Conservation (phyloP, 2,888 invertebrate genomes). For the Acronicta leporina region DNA sequence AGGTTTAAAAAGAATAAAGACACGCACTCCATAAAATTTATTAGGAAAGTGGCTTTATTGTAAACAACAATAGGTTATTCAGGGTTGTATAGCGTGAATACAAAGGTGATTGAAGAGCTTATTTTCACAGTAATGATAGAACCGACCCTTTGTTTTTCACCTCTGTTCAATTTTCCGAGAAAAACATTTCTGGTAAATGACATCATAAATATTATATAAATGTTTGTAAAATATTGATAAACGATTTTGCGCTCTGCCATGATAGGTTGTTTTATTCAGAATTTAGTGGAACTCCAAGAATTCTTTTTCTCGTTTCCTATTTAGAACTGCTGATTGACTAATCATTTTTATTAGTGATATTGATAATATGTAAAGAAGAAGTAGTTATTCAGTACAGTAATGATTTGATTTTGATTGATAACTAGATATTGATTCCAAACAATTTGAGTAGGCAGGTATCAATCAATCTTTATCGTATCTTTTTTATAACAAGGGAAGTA, state of each 20-base stretch:
- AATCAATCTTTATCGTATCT: no score
- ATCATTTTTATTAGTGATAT: no score
- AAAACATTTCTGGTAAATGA: constrained; percentile 13
- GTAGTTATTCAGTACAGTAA: no score
- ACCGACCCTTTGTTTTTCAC: constrained; percentile 31
- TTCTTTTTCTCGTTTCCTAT: no score
- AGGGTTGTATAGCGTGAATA: constrained; percentile 29
- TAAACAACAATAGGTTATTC: constrained; percentile 45
- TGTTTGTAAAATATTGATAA: constrained; percentile 5
- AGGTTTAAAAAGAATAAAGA: constrained; percentile 25
- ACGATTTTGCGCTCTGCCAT: no score
- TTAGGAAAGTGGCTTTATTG: constrained; percentile 43
- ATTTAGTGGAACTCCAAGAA: no score
- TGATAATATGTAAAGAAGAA: no score
- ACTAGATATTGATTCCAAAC: no score
- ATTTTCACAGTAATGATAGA: constrained; percentile 27
- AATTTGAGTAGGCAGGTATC: no score
- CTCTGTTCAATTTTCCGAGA: constrained; percentile 8
- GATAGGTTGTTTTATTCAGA: neutral
- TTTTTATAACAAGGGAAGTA: no score
- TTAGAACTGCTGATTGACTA: no score
- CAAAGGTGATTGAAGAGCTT: constrained; percentile 36
- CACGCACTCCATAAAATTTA: constrained; percentile 32
- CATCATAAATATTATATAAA: constrained; percentile 11
- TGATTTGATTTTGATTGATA: no score